phyloP scores from a whole-genome alignment of 2,888 invertebrate species.

The Plemyria rubiginata region DNA sequence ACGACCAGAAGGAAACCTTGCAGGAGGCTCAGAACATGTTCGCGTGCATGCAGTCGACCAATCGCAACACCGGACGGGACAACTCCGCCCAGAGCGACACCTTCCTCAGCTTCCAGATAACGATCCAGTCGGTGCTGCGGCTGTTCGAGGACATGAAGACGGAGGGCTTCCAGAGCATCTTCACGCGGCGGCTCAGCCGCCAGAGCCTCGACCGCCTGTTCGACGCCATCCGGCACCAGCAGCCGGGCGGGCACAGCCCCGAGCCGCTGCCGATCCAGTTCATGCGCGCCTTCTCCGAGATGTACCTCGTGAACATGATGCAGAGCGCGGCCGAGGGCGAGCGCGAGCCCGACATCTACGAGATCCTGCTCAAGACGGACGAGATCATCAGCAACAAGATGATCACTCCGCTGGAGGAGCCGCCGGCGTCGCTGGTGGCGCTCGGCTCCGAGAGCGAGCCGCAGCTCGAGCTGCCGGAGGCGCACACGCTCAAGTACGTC shows the following conservation, averaged over 20 bases:
- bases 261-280: conserved; percentile 34
- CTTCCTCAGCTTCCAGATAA: conserved; percentile 45
- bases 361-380: conserved; percentile 32
- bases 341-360: conserved; percentile 33
- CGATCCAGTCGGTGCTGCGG: conserved; percentile 44
- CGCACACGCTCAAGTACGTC: conserved; percentile 34
- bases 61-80: conserved; percentile 41
- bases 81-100: conserved; percentile 45
- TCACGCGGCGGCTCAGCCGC: conserved; percentile 31
- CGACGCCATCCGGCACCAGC: conserved; percentile 30
- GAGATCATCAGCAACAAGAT: conserved; percentile 33
- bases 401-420: conserved; percentile 25
- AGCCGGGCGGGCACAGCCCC: conserved; percentile 23
- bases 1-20: conserved; percentile 40
- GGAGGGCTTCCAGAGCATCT: conserved; percentile 26
- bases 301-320: conserved; percentile 33
- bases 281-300: conserved; percentile 35
- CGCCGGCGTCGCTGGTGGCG: conserved; percentile 22
- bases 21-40: conserved; percentile 44
- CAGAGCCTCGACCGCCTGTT: conserved; percentile 30
- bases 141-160: conserved; percentile 44
- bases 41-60: conserved; percentile 43
- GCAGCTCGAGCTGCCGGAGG: conserved; percentile 31
- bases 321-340: conserved; percentile 29
- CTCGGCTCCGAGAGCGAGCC: conserved; percentile 34